Percentiles rank a stretch among this genome's conserved stretches.
phyloP scores from a whole-genome alignment of 2,797 vertebrate species.

The Oryzias sinensis region DNA sequence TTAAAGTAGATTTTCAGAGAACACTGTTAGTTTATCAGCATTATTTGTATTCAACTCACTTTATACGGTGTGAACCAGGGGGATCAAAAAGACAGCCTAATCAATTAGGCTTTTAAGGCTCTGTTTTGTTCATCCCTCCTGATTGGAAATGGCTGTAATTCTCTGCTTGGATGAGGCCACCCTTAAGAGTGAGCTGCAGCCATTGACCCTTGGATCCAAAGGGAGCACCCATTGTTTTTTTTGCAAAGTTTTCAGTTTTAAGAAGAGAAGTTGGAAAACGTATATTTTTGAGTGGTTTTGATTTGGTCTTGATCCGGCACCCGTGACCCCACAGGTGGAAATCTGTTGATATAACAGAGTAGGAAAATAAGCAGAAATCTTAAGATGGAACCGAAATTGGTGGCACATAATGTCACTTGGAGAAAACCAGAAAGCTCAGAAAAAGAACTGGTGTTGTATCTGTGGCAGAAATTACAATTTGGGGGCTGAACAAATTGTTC shows the following conservation, averaged over 20 bases:
- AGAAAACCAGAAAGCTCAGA: too few species aligned
- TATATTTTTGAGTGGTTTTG: too few species aligned
- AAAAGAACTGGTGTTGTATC: constrained; percentile 12
- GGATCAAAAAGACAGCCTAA: constrained; percentile 59
- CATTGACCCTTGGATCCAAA: neutral
- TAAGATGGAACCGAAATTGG: too few species aligned
- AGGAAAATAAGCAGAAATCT: constrained; percentile 45
- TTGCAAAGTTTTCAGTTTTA: constrained; percentile 23
- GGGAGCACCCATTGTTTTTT: constrained; percentile 12
- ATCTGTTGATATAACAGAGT: constrained; percentile 37
- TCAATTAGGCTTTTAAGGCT: constrained; percentile 73
- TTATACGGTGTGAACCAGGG: constrained; percentile 32
- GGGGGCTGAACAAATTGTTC: too few species aligned
- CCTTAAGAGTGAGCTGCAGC: constrained; percentile 44
- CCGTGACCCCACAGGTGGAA: constrained; percentile 63
- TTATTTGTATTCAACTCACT: constrained; percentile 73
- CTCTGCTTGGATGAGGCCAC: constrained; percentile 41
- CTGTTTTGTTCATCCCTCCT: constrained; percentile 51
- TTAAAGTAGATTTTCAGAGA: constrained; percentile 65
- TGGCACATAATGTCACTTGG: too few species aligned
- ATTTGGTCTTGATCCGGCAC: constrained; percentile 49
- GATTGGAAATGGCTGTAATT: constrained; percentile 69
- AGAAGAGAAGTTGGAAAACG: constrained; percentile 1
- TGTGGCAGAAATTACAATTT: constrained; percentile 33
- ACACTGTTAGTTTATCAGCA: constrained; percentile 64